Conservation (phyloP, 2,888 invertebrate species). For the Sipunculus nudus region DNA sequence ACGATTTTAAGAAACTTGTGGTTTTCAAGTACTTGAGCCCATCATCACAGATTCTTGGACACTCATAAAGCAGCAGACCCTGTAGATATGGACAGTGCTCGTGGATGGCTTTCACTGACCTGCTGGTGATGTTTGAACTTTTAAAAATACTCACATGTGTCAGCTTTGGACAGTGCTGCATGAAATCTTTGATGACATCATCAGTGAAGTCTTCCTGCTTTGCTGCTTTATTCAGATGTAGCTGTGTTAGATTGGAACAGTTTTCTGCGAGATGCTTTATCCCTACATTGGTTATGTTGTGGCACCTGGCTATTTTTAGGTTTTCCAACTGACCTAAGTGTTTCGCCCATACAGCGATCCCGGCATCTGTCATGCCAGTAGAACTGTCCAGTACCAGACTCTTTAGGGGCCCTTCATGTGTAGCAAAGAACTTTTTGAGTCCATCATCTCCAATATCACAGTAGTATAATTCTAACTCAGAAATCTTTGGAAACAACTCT, state of each 20-base stretch:
- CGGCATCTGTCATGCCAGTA: no score
- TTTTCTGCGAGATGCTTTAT: slow-evolving; percentile 29
- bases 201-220: slow-evolving; percentile 12
- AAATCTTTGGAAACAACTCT: slow-evolving; percentile 28
- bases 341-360: no score
- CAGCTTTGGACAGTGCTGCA: slow-evolving; percentile 5
- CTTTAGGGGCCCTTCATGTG: slow-evolving; percentile 16
- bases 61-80: slow-evolving; percentile 17
- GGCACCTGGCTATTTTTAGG: slow-evolving; percentile 21
- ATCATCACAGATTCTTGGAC: slow-evolving; percentile 8
- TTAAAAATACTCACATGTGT: slow-evolving; percentile 12
- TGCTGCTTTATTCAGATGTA: slow-evolving; percentile 8
- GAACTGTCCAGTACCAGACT: slow-evolving; percentile 30
- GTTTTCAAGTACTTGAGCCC: slow-evolving; percentile 17
- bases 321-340: no score
- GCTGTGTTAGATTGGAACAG: slow-evolving; percentile 25
- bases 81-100: neutral
- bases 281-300: slow-evolving; percentile 24
- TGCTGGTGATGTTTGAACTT: neutral
- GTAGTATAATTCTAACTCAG: slow-evolving; percentile 27
- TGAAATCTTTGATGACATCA: slow-evolving; percentile 3
- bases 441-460: slow-evolving; percentile 31
- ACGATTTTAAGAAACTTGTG: slow-evolving; percentile 12
- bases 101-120: neutral
- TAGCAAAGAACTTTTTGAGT: slow-evolving; percentile 20